These are phyloP conservation scores for Sitta carolinensis DNA, from an alignment of 2,797 vertebrate species.

Conservation along the genomic window DNA sequence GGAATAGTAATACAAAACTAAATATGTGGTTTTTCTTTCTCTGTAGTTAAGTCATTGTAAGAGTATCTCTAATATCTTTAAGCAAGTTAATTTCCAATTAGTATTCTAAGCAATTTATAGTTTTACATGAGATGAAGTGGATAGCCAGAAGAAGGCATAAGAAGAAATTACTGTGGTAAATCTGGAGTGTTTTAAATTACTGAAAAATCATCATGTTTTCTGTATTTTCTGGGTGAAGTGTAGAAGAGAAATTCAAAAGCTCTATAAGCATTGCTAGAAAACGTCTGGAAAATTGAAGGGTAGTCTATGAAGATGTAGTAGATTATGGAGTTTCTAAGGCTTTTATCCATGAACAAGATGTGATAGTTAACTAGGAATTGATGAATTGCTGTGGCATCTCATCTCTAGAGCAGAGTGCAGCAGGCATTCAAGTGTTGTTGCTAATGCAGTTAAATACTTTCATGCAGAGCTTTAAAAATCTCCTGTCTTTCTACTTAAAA, in stretches of 20 bases:
- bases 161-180: not conserved
- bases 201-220: not conserved
- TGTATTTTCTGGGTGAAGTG: not conserved
- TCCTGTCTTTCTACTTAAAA: not conserved
- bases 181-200: not conserved
- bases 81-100: not conserved
- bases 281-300: not conserved
- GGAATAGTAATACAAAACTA: not conserved
- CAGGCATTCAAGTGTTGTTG: not conserved
- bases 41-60: not conserved
- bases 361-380: not conserved
- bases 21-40: not conserved
- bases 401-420: not conserved
- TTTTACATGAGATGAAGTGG: not conserved
- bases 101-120: not conserved
- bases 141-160: constrained; percentile 2
- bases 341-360: not conserved
- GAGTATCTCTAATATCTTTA: not conserved
- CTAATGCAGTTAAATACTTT: not conserved
- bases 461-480: not conserved
- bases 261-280: not conserved
- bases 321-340: not conserved
- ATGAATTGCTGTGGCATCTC: not conserved
- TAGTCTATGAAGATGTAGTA: not conserved
- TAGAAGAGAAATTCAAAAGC: not conserved